phyloP scores from a whole-genome alignment of 2,888 invertebrate species.

The Heteromurus nitidus region DNA sequence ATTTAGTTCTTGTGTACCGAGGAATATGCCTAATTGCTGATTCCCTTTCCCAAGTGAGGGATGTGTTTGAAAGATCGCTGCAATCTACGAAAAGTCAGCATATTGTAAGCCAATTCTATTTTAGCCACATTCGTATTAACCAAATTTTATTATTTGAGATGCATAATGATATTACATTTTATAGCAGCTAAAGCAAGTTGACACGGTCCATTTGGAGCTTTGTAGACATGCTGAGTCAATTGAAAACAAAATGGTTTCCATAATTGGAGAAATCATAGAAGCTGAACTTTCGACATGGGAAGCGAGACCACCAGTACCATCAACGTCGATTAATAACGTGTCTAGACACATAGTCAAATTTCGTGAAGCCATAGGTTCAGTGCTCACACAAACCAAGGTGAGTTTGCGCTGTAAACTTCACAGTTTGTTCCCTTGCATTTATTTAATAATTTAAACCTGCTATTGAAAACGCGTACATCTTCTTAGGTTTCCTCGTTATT shows the following conservation, averaged over 20 bases:
- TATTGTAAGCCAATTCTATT: slow-evolving; percentile 65
- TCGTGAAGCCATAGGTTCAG: slow-evolving; percentile 72
- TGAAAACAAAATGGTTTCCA: slow-evolving; percentile 91
- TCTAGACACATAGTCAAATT: slow-evolving; percentile 77
- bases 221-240: slow-evolving; percentile 94
- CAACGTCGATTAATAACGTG: slow-evolving; percentile 89
- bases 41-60: slow-evolving; percentile 69
- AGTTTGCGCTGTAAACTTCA: too few species aligned
- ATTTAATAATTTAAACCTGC: background rate
- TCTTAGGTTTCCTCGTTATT: slow-evolving; percentile 84
- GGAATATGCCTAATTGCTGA: slow-evolving; percentile 84
- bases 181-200: slow-evolving; percentile 76
- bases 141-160: background rate
- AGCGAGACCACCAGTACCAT: slow-evolving; percentile 95
- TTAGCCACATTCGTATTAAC: slow-evolving; percentile 17
- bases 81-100: slow-evolving; percentile 72
- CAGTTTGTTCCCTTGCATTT: too few species aligned
- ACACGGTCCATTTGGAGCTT: slow-evolving; percentile 86
- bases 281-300: slow-evolving; percentile 92
- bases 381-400: slow-evolving; percentile 71
- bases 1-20: slow-evolving; percentile 90
- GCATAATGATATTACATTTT: background rate
- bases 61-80: slow-evolving; percentile 67
- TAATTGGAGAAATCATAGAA: slow-evolving; percentile 89
- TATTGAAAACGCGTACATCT: background rate